Conservation (phyloP, 1,140 invertebrate genomes). For the Oedothorax gibbosus region DNA sequence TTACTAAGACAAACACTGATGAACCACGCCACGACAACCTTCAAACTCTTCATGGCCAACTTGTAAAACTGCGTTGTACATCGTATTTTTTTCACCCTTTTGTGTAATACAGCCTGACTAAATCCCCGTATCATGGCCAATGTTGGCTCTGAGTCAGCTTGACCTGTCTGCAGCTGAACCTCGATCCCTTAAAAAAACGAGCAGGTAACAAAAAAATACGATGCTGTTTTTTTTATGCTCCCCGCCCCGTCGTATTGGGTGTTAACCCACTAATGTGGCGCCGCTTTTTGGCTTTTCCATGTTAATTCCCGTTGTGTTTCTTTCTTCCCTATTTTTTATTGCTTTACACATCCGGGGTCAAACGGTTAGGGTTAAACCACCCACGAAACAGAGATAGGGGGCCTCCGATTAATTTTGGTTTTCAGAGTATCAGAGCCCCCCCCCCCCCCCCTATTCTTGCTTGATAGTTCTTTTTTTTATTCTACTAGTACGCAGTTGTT, state of each 20-base stretch:
- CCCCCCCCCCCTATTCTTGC: too few species aligned
- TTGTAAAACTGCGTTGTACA: too few species aligned
- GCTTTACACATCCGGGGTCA: constrained; percentile 39
- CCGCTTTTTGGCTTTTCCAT: constrained; percentile 7
- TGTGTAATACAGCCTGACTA: too few species aligned
- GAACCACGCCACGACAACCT: too few species aligned
- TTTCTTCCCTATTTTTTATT: constrained; percentile 17
- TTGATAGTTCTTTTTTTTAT: too few species aligned
- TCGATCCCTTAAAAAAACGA: background rate
- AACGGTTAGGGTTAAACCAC: constrained; percentile 40
- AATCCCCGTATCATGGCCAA: too few species aligned
- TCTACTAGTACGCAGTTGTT: too few species aligned
- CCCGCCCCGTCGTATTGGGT: constrained; percentile 1
- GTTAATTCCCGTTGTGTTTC: constrained; percentile 10
- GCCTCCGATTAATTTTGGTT: background rate
- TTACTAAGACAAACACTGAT: too few species aligned
- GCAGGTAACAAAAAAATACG: background rate
- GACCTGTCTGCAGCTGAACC: background rate
- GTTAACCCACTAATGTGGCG: constrained; percentile 37
- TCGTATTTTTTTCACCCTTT: too few species aligned
- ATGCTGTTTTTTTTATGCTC: background rate
- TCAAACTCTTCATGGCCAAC: too few species aligned
- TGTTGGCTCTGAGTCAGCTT: background rate
- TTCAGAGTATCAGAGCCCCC: too few species aligned
- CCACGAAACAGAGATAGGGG: background rate